These are phyloP conservation scores for Diplolepis rosae DNA, from an alignment of 2,888 invertebrate genomes.

Conservation along the genomic window DNA sequence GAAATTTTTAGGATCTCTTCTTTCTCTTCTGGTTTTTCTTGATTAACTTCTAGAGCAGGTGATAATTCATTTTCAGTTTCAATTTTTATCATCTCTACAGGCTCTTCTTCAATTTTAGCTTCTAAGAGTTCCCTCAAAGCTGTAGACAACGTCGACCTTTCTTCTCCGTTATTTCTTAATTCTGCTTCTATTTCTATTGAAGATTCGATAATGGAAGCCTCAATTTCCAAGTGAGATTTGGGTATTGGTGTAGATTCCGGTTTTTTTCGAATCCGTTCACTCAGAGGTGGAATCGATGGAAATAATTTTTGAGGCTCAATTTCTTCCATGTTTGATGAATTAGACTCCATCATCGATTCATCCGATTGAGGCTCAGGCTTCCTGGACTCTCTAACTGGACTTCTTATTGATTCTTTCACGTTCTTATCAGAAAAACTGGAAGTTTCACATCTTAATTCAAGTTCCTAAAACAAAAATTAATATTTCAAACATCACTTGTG, in stretches of 20 bases:
- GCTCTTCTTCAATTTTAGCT: conserved; percentile 62
- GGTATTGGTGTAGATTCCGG: conserved; percentile 53
- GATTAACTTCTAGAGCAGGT: conserved; percentile 65
- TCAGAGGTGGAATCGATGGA: conserved; percentile 68
- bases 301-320: conserved; percentile 59
- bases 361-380: conserved; percentile 51
- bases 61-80: conserved; percentile 55
- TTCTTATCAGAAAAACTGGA: background rate
- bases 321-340: conserved; percentile 63
- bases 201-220: conserved; percentile 69
- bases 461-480: background rate
- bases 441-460: background rate
- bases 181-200: conserved; percentile 64
- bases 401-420: conserved; percentile 6
- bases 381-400: background rate
- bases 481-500: conserved; percentile 29
- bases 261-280: conserved; percentile 70
- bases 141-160: conserved; percentile 64
- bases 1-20: background rate
- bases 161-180: conserved; percentile 54
- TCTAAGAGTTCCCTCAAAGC: conserved; percentile 67
- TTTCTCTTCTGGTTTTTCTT: conserved; percentile 63
- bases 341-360: conserved; percentile 62
- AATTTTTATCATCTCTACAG: conserved; percentile 42
- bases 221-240: conserved; percentile 65